Conservation (phyloP, 2,113 vertebrate species). For the Petaurus breviceps region DNA sequence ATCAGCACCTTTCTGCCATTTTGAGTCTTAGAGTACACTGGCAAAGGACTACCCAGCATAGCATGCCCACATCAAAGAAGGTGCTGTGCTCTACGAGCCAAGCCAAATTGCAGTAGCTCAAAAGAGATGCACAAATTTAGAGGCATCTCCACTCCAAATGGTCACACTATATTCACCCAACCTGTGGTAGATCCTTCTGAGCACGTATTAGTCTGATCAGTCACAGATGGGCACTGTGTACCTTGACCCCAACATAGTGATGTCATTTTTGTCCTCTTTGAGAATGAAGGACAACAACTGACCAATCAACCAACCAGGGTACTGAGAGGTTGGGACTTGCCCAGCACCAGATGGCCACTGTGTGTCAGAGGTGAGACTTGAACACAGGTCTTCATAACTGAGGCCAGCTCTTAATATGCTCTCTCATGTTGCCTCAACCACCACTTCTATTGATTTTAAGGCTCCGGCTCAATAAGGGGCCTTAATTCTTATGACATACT, state of each 20-base stretch:
- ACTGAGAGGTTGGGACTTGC: neutral
- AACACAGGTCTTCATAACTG: neutral
- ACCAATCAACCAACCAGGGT: no score
- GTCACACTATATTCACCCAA: neutral
- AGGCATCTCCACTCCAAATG: neutral
- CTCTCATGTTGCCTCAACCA: neutral
- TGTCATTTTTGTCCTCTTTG: neutral
- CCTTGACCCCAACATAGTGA: neutral
- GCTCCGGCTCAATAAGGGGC: neutral
- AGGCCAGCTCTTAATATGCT: neutral
- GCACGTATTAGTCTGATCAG: neutral
- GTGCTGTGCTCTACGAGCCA: neutral
- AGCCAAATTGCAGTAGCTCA: neutral
- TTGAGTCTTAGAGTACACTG: neutral
- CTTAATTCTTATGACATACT: neutral
- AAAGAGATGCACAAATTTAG: neutral
- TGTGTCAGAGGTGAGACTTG: neutral
- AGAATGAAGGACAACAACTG: neutral
- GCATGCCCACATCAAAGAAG: neutral
- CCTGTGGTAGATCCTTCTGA: neutral
- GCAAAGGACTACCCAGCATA: neutral
- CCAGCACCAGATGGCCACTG: no score
- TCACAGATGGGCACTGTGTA: neutral
- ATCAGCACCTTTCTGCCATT: neutral
- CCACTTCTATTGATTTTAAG: neutral